Evolutionary conservation across 92 coral and sea anemone species (phyloP), one percentile per base, ranked within the genome.

Genomic region (Epizoanthus stellaris): DNA sequence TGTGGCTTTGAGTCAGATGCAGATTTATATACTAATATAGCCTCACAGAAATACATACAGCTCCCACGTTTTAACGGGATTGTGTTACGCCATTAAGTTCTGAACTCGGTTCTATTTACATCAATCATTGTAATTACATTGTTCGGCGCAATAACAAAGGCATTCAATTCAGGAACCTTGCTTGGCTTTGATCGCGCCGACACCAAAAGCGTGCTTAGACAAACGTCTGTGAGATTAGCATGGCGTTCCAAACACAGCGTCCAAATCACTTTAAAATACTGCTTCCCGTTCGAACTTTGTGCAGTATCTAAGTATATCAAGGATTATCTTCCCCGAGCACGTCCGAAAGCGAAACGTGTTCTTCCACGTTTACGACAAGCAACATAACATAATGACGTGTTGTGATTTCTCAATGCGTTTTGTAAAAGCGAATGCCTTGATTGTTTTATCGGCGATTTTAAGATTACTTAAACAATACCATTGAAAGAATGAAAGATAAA

Each of bases 161-260:
- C n/a, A 62, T 79, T 79, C 70, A 76, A 59, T 30, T 76, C 81
- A 38, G 23, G 80, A 38, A 5, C 20, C 70, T 43, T 63, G 19
- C 52, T 23, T 23, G 23, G 43, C 83, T 79, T 79, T 79, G 70
- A 79, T 79, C 83, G 12, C 36, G 21, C 83, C 83, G 83, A 79
- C 73, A 23, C n/a, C 34, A 45, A 79, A 21, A 13, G 45, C 80
- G 25, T 63, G 67, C 20, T 5, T 15, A 21, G 43, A 36, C 49
- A 36, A 57, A 15, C 45, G 81, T 76, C 81, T 76, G 40, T 54
- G 57, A 76, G 81, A 76, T 76, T 25, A 63, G 2, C 83, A 19
- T 20, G 60, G 40, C 83, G 43, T 79, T 79, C 45, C 59, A 10
- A 13, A 45, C 13, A 52, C 60, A 43, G 8, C 5, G 9, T 52